Evolutionary conservation across 1,140 invertebrate species (phyloP), one percentile per base, ranked within the genome.

Genomic region (Drosophila suzukii): DNA sequence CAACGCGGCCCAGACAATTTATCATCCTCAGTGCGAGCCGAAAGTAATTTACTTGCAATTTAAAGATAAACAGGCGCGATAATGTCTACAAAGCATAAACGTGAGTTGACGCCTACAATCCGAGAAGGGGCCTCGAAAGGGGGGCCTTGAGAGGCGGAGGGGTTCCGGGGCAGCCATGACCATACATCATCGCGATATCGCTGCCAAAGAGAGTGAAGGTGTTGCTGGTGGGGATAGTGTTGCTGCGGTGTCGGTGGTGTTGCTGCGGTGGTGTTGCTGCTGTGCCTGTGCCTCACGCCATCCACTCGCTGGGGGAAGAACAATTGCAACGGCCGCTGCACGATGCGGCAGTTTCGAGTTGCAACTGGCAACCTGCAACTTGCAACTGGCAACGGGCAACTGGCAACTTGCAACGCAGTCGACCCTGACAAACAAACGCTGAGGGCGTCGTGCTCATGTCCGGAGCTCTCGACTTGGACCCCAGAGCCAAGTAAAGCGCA

Each of bases 51-150:
- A 89, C 84, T 89, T 89, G 84, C 84, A 89, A 89, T 89, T 89
- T 89, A 89, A 90, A 89, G 84, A 89, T 89, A 89, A 89, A 89
- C 84, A 89, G 84, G 85, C 84, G 84, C 84, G 84, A 89, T 89
- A 89, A 89, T 89, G 84, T 89, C 84, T 89, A 90, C 86, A 90
- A 90, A 90, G 78, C 79, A 90, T 90, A 90, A 90, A 90, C 88
- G 88, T 90, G 88, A 90, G 88, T 90, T 90, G 82, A 90, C 88
- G 88, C 88, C 88, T 90, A 90, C 88, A 90, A 90, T 86, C 75
- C 70, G 50, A 47, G 39, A 13, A 12, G 50, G 68, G 65, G 54
- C n/a, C 6, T 8, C 11, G 11, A 15, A 41, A 41, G 32, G n/a
- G 30, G 15, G 44, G 59, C 43, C 38, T 27, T 50, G 15, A 27